phyloP scores from a whole-genome alignment of 2,797 vertebrate species.

The Anabas testudineus region DNA sequence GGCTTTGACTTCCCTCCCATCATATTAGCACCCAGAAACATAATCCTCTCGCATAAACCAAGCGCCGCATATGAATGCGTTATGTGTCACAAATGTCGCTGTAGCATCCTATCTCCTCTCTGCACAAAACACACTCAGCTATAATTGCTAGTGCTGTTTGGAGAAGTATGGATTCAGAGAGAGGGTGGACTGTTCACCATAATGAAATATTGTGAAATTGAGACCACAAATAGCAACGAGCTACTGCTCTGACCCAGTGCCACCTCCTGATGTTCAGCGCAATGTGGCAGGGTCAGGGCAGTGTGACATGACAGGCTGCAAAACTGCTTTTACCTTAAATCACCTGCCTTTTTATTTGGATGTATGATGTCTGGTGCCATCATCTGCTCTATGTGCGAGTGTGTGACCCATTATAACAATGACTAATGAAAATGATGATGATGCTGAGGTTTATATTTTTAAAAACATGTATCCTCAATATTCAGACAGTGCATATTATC shows the following conservation, averaged over 20 bases:
- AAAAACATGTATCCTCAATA: neutral
- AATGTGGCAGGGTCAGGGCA: too few relatives aligned
- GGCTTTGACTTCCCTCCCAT: conserved; percentile 24
- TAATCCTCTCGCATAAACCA: conserved; percentile 27
- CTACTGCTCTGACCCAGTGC: too few relatives aligned
- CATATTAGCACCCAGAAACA: conserved; percentile 20
- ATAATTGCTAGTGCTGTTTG: neutral
- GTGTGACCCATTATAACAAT: conserved; percentile 1
- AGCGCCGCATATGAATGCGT: conserved; percentile 11
- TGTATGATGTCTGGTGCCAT: too few relatives aligned
- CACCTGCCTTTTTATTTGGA: too few relatives aligned
- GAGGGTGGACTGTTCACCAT: conserved; percentile 21
- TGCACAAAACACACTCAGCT: conserved; percentile 2
- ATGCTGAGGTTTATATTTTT: neutral
- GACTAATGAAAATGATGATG: conserved; percentile 9
- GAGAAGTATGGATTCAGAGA: conserved; percentile 4
- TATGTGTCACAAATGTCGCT: conserved; percentile 26
- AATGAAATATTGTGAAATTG: conserved; percentile 18
- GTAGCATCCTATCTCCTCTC: conserved; percentile 11
- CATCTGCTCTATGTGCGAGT: too few relatives aligned
- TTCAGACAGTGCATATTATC: neutral
- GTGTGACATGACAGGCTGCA: too few relatives aligned
- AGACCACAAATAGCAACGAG: too few relatives aligned
- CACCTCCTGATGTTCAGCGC: too few relatives aligned
- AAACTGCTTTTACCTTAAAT: too few relatives aligned